phyloP scores from a whole-genome alignment of 2,797 vertebrate species.

The Sebastes nivosus region DNA sequence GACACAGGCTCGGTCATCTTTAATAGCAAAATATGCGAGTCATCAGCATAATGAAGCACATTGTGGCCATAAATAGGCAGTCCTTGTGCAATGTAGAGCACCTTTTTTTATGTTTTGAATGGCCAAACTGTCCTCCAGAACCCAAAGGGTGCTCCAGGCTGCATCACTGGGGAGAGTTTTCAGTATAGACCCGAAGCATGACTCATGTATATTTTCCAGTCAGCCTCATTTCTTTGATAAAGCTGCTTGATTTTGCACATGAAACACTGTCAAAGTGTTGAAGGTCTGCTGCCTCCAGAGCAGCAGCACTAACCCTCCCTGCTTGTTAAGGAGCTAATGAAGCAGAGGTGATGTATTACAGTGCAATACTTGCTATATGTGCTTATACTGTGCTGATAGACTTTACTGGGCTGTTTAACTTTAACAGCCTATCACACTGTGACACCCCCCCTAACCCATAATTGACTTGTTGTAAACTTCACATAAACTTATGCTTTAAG shows the following conservation, averaged over 20 bases:
- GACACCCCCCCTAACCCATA: slow-evolving; percentile 18
- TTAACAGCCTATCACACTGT: slow-evolving; percentile 33
- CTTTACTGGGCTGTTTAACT: slow-evolving; percentile 52
- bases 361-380: slow-evolving; percentile 32
- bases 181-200: background rate
- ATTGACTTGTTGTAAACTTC: slow-evolving; percentile 56
- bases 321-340: slow-evolving; percentile 39
- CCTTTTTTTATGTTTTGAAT: background rate
- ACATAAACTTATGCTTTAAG: slow-evolving; percentile 33
- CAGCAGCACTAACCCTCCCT: background rate
- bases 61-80: background rate
- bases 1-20: background rate
- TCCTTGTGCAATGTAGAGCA: background rate
- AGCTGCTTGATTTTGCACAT: background rate
- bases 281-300: slow-evolving; percentile 1
- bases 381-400: slow-evolving; percentile 11
- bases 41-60: background rate
- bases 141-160: background rate
- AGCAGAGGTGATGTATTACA: slow-evolving; percentile 30
- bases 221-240: slow-evolving; percentile 1
- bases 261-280: background rate
- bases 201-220: slow-evolving; percentile 38
- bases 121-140: background rate
- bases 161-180: slow-evolving; percentile 6
- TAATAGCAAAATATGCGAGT: background rate